Conservation (phyloP, 2,888 invertebrate species). For the Pristionchus arcanus region DNA sequence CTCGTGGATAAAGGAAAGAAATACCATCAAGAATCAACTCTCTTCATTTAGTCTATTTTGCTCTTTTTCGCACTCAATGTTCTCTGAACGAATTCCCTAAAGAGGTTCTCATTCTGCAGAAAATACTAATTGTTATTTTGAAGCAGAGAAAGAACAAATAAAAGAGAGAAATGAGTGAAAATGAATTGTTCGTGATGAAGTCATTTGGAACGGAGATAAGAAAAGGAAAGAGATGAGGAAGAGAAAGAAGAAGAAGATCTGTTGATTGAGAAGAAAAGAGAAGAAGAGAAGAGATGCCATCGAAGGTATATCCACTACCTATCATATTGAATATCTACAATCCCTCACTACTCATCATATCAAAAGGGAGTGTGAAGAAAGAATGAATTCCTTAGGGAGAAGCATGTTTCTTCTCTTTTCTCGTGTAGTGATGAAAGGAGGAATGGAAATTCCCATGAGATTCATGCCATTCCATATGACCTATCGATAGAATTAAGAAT, state of each 20-base stretch:
- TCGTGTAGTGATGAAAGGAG: background rate
- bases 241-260: constrained; percentile 54
- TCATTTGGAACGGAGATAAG: background rate
- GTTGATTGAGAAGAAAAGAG: constrained; percentile 30
- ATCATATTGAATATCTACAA: background rate
- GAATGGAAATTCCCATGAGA: background rate
- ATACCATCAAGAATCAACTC: background rate
- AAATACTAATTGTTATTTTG: background rate
- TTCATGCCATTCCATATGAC: background rate
- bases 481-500: background rate
- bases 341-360: background rate
- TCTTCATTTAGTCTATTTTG: background rate
- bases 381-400: background rate
- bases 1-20: background rate
- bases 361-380: background rate
- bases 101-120: background rate
- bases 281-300: background rate
- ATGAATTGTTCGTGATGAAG: background rate
- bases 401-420: background rate
- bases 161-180: background rate
- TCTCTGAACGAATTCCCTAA: background rate
- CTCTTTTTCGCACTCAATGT: background rate
- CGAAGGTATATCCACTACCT: background rate
- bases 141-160: background rate
- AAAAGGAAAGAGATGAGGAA: constrained; percentile 39